Percentiles rank a stretch among this genome's conserved stretches.
Conservation (phyloP, 2,888 invertebrate species). For the Melikaiella ostensackeni region DNA sequence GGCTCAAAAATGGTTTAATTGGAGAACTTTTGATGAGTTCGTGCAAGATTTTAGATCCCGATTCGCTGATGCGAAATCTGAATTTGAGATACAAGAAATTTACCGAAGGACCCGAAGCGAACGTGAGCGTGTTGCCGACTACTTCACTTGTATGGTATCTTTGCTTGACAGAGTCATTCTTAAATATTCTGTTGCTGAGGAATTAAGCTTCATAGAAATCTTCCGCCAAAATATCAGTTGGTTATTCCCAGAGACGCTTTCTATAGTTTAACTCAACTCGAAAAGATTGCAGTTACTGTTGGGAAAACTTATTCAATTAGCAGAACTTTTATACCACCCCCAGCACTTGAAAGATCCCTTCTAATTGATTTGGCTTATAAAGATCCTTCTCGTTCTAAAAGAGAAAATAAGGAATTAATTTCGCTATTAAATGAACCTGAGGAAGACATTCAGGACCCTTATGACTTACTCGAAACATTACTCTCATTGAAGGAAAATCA, state of each 20-base stretch:
- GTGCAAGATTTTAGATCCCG: not conserved
- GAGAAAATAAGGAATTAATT: too few relatives aligned
- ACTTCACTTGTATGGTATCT: not conserved
- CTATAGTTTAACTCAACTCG: not conserved
- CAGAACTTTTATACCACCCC: too few relatives aligned
- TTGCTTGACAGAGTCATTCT: not conserved
- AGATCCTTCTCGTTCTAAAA: too few relatives aligned
- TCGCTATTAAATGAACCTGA: too few relatives aligned
- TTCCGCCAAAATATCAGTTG: not conserved
- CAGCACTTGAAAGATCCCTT: too few relatives aligned
- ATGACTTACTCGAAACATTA: too few relatives aligned
- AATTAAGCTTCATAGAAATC: constrained; percentile 13
- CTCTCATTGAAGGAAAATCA: too few relatives aligned
- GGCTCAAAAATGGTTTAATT: not conserved
- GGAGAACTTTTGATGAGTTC: not conserved
- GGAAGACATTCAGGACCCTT: too few relatives aligned
- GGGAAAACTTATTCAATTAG: not conserved
- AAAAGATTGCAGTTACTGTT: not conserved
- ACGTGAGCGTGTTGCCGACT: not conserved
- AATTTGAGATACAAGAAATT: not conserved
- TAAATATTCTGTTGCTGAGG: not conserved
- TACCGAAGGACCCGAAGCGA: not conserved
- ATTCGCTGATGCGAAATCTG: not conserved
- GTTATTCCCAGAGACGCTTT: not conserved
- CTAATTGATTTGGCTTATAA: too few relatives aligned